Conservation (phyloP, 1,140 invertebrate species). For the Lerema accius region DNA sequence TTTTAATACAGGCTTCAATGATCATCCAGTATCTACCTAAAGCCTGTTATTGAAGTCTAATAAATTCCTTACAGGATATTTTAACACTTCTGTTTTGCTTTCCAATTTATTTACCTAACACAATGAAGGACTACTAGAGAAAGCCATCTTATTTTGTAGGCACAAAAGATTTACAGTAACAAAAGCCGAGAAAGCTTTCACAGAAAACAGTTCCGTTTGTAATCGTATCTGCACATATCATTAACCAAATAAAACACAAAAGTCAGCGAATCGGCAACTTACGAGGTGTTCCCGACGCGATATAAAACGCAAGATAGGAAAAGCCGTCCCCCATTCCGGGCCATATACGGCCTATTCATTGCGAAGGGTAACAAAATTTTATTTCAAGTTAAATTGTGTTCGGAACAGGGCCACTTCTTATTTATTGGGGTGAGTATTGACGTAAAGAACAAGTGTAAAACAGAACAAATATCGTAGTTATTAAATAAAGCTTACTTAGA, state of each 20-base stretch:
- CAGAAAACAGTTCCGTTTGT: conserved; percentile 37
- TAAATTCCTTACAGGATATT: too few relatives aligned
- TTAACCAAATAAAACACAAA: conserved; percentile 68
- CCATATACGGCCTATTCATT: conserved; percentile 72
- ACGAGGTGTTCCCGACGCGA: conserved; percentile 60
- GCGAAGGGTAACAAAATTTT: conserved; percentile 73
- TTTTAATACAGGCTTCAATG: too few relatives aligned
- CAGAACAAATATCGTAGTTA: too few relatives aligned
- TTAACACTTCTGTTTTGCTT: too few relatives aligned
- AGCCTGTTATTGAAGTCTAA: too few relatives aligned
- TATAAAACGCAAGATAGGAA: conserved; percentile 61
- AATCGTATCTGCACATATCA: conserved; percentile 59
- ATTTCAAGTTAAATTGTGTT: conserved; percentile 80
- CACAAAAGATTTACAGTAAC: conserved; percentile 9
- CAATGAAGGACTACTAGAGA: too few relatives aligned
- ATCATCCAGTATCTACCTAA: too few relatives aligned
- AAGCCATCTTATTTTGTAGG: neutral
- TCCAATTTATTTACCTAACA: too few relatives aligned
- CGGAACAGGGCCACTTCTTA: conserved; percentile 67
- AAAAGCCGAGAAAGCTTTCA: conserved; percentile 3
- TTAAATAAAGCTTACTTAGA: too few relatives aligned
- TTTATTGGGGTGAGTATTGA: conserved; percentile 54
- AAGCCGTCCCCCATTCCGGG: conserved; percentile 56
- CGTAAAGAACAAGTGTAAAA: neutral
- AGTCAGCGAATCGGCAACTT: conserved; percentile 67